These are phyloP conservation scores for Abrostola tripartita DNA, from an alignment of 2,888 invertebrate species.

Conservation along the genomic window DNA sequence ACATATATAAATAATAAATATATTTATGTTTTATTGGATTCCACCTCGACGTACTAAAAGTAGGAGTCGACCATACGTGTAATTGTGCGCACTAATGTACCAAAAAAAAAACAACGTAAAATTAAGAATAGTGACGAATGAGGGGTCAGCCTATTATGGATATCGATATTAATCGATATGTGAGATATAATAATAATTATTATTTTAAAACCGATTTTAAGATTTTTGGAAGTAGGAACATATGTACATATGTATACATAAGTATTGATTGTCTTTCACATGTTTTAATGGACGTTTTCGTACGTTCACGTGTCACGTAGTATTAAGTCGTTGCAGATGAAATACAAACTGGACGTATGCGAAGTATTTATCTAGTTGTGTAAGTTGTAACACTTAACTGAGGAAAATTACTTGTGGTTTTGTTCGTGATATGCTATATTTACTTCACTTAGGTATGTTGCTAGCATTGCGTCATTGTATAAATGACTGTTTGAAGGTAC, in stretches of 20 bases:
- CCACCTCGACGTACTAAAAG: background rate
- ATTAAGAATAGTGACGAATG: too few species aligned
- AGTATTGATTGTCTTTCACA: too few species aligned
- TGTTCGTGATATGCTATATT: slow-evolving; percentile 34
- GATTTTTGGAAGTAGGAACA: too few species aligned
- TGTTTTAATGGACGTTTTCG: background rate
- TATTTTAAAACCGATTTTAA: too few species aligned
- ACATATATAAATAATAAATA: slow-evolving; percentile 13
- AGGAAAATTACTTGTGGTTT: slow-evolving; percentile 46
- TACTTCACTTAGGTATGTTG: slow-evolving; percentile 14
- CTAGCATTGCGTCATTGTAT: slow-evolving; percentile 3
- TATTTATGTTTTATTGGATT: background rate
- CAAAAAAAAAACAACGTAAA: background rate
- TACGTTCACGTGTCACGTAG: slow-evolving; percentile 6
- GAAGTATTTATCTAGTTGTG: slow-evolving; percentile 40
- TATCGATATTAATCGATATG: too few species aligned
- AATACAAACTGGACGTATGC: slow-evolving; percentile 38
- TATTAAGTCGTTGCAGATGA: slow-evolving; percentile 10
- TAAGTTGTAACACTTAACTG: slow-evolving; percentile 41
- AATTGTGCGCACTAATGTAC: background rate
- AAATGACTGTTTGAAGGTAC: slow-evolving; percentile 1
- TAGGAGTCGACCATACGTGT: background rate
- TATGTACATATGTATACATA: too few species aligned
- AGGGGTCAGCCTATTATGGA: too few species aligned
- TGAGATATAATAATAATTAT: too few species aligned